A percentile compares a stretch with the other conserved stretches of the same genome.
Conservation (phyloP, 2,797 vertebrate genomes). For the Acanthiza pusilla region DNA sequence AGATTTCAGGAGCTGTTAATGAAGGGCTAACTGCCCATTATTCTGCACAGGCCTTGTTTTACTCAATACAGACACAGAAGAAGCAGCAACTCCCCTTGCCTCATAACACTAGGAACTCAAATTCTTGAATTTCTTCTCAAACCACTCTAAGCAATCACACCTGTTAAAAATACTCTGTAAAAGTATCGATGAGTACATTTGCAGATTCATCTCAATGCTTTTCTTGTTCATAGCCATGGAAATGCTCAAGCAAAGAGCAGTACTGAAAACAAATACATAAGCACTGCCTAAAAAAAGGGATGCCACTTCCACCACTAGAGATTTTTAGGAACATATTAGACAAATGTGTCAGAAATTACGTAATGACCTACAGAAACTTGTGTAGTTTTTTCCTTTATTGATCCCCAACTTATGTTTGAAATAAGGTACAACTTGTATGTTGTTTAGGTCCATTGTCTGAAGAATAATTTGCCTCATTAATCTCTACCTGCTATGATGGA, state of each 20-base stretch:
- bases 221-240: accelerated
- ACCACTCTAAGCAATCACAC: background rate
- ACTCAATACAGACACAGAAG: background rate
- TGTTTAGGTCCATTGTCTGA: background rate
- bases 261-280: background rate
- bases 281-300: background rate
- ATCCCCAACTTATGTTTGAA: background rate
- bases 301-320: background rate
- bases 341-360: background rate
- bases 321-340: background rate
- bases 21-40: background rate
- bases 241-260: background rate
- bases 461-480: background rate
- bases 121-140: background rate
- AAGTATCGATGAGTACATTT: background rate
- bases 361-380: background rate
- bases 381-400: background rate
- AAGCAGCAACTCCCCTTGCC: background rate
- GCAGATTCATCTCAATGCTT: background rate
- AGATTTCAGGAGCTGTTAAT: background rate
- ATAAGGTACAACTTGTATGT: background rate
- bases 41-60: background rate
- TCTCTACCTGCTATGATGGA: background rate
- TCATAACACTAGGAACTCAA: background rate
- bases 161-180: background rate